Evolutionary conservation across 2,888 invertebrate species (phyloP).

Genomic region (Clivina fossor): DNA sequence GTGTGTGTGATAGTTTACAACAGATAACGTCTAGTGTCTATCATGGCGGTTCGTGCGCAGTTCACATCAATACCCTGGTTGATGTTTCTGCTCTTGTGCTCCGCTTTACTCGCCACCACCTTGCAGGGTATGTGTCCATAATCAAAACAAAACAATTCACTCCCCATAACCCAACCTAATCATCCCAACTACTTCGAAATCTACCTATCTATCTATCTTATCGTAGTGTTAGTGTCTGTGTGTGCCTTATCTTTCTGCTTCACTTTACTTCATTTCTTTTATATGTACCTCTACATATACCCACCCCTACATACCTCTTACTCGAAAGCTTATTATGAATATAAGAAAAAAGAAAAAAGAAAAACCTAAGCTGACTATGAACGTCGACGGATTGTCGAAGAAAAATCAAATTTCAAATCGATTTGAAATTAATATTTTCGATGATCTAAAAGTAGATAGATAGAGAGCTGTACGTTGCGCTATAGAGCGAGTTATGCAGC

Average conservation of each 20-base stretch:
- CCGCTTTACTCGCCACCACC: constrained; percentile 58
- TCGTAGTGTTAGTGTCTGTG: no score
- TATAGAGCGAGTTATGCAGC: constrained; percentile 48
- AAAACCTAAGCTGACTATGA: no score
- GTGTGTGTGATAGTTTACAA: constrained; percentile 32
- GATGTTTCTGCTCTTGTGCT: constrained; percentile 58
- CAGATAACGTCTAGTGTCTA: constrained; percentile 32
- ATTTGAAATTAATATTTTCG: constrained; percentile 27
- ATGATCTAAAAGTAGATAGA: constrained; percentile 48
- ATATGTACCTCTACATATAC: no score
- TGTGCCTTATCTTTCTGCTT: not conserved
- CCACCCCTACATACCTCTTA: no score
- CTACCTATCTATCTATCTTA: no score
- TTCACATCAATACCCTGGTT: constrained; percentile 47
- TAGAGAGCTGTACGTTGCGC: constrained; percentile 29
- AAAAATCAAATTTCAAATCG: not conserved
- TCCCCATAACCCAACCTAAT: not conserved
- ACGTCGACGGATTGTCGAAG: no score
- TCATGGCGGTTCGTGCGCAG: constrained; percentile 28
- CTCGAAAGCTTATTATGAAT: no score
- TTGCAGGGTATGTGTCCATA: constrained; percentile 57
- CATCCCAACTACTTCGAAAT: no score
- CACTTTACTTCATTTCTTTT: not conserved
- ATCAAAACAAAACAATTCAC: not conserved
- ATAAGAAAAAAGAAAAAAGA: not conserved